Evolutionary conservation across 2,113 vertebrate genomes (phyloP).

Genomic region (Rhinichthys klamathensis): DNA sequence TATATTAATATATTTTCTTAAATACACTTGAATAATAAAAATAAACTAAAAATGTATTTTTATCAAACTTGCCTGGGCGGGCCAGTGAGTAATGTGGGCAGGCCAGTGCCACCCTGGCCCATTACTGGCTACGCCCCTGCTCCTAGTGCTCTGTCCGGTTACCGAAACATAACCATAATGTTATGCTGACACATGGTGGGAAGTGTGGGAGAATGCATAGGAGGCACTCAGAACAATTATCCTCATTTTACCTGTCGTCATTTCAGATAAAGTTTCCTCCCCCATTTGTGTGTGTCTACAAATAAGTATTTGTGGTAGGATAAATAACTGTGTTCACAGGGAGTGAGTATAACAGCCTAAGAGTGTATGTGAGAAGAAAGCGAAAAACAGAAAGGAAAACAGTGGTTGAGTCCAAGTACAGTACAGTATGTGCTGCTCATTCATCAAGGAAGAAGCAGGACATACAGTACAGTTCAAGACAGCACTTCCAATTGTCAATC

Average conservation of each 20-base stretch:
- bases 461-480: background rate
- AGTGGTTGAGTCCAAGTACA: background rate
- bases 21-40: too few species aligned
- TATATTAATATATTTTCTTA: too few species aligned
- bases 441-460: background rate
- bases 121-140: too few species aligned
- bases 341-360: background rate
- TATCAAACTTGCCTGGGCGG: too few species aligned
- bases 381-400: conserved; percentile 9
- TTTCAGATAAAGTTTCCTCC: conserved; percentile 20
- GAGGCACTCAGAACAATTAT: background rate
- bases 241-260: conserved; percentile 39
- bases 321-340: background rate
- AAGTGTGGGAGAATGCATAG: conserved; percentile 22
- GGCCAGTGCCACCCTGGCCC: too few species aligned
- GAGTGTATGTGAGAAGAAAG: background rate
- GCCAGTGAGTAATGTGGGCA: too few species aligned
- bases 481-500: background rate
- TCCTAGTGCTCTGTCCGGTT: conserved; percentile 69
- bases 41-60: too few species aligned
- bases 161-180: conserved; percentile 64
- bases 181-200: conserved; percentile 44
- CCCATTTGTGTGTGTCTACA: background rate
- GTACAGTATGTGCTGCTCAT: background rate
- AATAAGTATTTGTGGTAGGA: background rate